phyloP scores from a whole-genome alignment of 1,140 invertebrate genomes.

The Bombus breviceps region DNA sequence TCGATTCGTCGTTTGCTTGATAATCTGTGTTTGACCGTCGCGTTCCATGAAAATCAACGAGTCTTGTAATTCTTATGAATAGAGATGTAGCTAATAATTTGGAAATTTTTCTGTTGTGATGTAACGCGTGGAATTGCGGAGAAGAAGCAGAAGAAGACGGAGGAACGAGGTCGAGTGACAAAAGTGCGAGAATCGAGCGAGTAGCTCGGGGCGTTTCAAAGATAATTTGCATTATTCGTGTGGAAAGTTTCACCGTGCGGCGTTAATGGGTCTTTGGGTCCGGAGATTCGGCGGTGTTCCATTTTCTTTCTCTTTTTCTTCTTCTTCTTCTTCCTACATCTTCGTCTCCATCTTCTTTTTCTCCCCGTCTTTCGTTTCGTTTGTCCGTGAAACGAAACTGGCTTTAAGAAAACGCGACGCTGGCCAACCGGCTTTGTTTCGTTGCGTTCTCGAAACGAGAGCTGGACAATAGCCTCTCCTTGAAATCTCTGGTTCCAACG shows the following conservation, averaged over 20 bases:
- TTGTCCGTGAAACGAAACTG: not conserved
- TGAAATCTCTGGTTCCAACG: not conserved
- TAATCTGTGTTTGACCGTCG: no score
- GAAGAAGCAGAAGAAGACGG: not conserved
- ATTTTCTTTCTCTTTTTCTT: constrained; percentile 4
- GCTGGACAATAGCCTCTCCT: not conserved
- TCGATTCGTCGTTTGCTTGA: no score
- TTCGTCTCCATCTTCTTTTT: not conserved
- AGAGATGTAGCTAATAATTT: not conserved
- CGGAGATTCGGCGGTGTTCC: constrained; percentile 57
- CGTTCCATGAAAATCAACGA: no score
- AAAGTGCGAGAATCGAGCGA: constrained; percentile 28
- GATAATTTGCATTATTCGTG: constrained; percentile 68
- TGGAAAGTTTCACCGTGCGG: constrained; percentile 51
- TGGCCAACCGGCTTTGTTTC: not conserved
- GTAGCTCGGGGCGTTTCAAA: constrained; percentile 52
- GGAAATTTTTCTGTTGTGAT: not conserved
- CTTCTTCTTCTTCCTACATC: not conserved
- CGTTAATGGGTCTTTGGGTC: constrained; percentile 64
- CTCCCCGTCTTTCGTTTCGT: no score
- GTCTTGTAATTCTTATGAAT: no score
- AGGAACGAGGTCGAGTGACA: not conserved
- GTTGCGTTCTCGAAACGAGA: not conserved
- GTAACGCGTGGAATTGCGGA: not conserved
- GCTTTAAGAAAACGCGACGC: not conserved